Evolutionary conservation across 1,140 invertebrate species (phyloP), one percentile per base, ranked within the genome.

Genomic region (Ctenoplectra terminalis): DNA sequence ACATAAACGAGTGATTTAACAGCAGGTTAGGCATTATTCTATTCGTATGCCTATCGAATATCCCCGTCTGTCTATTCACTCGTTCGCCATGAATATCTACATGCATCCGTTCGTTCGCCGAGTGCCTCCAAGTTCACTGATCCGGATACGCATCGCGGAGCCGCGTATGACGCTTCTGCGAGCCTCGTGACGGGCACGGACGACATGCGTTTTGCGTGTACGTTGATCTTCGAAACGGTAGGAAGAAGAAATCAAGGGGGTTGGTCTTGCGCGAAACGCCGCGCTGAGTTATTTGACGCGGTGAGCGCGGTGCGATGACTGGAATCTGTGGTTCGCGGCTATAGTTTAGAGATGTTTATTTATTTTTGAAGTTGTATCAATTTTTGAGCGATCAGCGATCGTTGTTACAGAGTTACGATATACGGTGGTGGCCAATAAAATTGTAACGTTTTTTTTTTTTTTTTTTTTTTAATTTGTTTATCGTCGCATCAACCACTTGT

Each of bases 141-240:
- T 88, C 85, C 83, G 87, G 72, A 86, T 88, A 87, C 85, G 74
- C 82, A 89, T 89, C 81, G 87, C 71, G 67, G 83, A 86, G 85
- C 87, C 88, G 76, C 73, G 81, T 48, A 70, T 67, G 76, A 84
- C 78, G 75, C 37, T 63, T 74, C 74, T 54, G 71, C 82, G 60
- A 86, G n/a, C 3, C 37, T 8, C 74, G 77, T 77, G 84, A 88
- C 76, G 86, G 43, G 79, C 77, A 72, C 60, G 46, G 58, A 56
- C 77, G 75, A 82, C 80, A 77, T 76, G 34, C 60, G 69, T 84
- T 79, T 70, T 71, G 50, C 48, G 56, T 61, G 29, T 40, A 50
- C 50, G 54, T 50, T 48, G 74, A 63, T 52, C 48, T 26, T 26
- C 31, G 5, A 29, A 74, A 72, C n/a, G 82, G 31, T 37, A 52